Base-by-base conservation (phyloP, 92 coral and sea anemone genomes). In the Porites evermanni region DNA sequence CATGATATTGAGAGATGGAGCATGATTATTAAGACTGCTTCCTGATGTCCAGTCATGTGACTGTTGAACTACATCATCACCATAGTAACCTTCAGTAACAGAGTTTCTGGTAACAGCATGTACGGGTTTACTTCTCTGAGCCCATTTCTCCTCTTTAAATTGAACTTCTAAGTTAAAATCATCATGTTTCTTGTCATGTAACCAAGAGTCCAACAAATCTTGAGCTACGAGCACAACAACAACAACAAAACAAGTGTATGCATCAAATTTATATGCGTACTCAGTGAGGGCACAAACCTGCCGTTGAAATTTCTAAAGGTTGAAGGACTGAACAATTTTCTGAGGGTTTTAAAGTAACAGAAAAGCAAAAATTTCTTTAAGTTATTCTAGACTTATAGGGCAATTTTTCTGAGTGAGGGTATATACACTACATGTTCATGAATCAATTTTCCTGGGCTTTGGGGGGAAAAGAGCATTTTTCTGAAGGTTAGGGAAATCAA, bases 131-230 rank as follows among this genome's bases (percentile, higher is more conserved):
- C 69, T 72, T 24, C 75, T 69, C 67, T 86, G 89, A 8, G 93
- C 88, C 98, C 98, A 96, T 60, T 82, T 86, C 79, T 95, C 99
- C 72, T 88, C 92, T 50, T 80, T 89, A 73, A 97, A 91, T 32
- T 97, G 94, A n/a, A 95, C 89, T 69, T 97, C 96, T 58, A 95
- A 86, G 80, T 82, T 79, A 54, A 97, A 89, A 74, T 96, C 93
- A 53, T 93, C 95, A 29, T 85, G 89, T 52, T 96, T 93, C 80
- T 93, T 97, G 26, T 88, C 96, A 67, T 88, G 90, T 26, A 94
- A 82, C 99, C 99, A 97, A 11, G 96, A 92, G 74, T 97, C 98
- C 24, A 97, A 88, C 16, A 97, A 89, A 84, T 93, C 99, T 93
- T 97, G 99, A 53, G 98, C 99, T 97, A 80, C 17, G 7, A 21